Evolutionary conservation across 2,113 vertebrate genomes (phyloP), one percentile per base, ranked within the genome.

Genomic region (Piaya cayana): DNA sequence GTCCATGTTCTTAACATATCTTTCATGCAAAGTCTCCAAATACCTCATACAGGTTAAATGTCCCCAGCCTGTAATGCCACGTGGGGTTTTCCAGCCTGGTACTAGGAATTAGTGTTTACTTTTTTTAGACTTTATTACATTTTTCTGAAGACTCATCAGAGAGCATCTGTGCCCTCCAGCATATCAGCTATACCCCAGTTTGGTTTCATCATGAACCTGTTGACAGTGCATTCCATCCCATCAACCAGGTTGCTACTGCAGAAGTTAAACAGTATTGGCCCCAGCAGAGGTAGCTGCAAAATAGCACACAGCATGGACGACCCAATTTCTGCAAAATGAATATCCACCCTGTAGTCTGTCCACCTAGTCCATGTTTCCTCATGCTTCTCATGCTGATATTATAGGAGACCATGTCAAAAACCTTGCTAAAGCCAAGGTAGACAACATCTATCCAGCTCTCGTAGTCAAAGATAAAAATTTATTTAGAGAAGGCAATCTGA

Each of bases 31-130:
- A 75, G 34, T 60, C 76, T 93, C 64, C 58, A 81, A 93, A 78
- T 37, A 81, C 56, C 23, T 93, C 76, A 90, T 29, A 88, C 88
- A 75, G 56, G 64, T 86, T 75, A 94, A n/a, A n/a, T n/a, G n/a
- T n/a, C 11, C 56, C 20, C 64, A 55, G 47, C 37, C 18, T 47
- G 8, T 20, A 36, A 9, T 34, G 71, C 39, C 45, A 23, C 23
- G 29, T 34, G 36, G 39, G 20, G 26, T 50, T 34, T 55, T 30
- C 45, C 34, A 68, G 68, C 21, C 20, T 5, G 3, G 29, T 5
- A 8, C 8, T 2, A 3, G 17, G 53, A 85, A 6, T 45, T 58
- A 1, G 1, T 39, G 25, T 77, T 55, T 53, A 42, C 11, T 68
- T 74, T n/a, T 32, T 12, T 63, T 32, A 23, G 27, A 58, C 8